Base-by-base conservation (phyloP, 2,888 invertebrate genomes). In the Anoplius nigerrimus region DNA sequence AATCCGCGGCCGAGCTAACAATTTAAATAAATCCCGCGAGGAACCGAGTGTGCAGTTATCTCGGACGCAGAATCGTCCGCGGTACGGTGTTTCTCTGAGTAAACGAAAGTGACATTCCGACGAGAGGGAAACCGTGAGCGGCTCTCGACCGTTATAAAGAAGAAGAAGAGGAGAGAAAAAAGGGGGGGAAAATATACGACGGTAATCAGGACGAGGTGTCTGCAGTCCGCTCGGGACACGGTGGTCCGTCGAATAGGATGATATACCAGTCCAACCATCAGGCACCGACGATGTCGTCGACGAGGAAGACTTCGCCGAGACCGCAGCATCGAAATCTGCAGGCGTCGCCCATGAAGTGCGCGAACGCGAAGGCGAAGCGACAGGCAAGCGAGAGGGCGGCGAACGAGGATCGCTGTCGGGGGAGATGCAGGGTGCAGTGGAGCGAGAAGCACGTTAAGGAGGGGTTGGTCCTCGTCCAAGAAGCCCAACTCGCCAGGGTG, bases 381-480 rank as follows among this genome's bases (percentile, higher is more conserved):
- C 48, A 48, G 6, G 68, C 65, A 4, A 64, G 71, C 56, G 75
- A 69, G 18, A 77, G 75, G 56, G 60, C 68, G 2, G 71, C 57
- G 45, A 75, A 62, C 62, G 75, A 81, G 48, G 86, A 86, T 58
- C 75, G 83, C 59, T 88, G 87, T 70, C 82, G 87, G 18, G 88
- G 88, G 66, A 79, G 87, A 64, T 88, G 88, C 79, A 80, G 88
- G 16, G 90, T 90, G 8, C 89, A 89, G 76, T 90, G 90, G 90
- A 90, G 89, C 79, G 89, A 89, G 79, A 86, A 89, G 60, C 89
- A 90, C 79, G 89, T 90, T 45, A 89, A 90, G 76, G 89, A 90
- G 69, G 90, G 90, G 1, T 75, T 90, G 71, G 90, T 90, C 2
- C 84, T 89, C 48, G 90, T 90, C 0, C 90, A 90, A 72, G 89